These are phyloP conservation scores for Dinocampus coccinellae DNA, from an alignment of 2,888 invertebrate genomes.

Conservation along the genomic window DNA sequence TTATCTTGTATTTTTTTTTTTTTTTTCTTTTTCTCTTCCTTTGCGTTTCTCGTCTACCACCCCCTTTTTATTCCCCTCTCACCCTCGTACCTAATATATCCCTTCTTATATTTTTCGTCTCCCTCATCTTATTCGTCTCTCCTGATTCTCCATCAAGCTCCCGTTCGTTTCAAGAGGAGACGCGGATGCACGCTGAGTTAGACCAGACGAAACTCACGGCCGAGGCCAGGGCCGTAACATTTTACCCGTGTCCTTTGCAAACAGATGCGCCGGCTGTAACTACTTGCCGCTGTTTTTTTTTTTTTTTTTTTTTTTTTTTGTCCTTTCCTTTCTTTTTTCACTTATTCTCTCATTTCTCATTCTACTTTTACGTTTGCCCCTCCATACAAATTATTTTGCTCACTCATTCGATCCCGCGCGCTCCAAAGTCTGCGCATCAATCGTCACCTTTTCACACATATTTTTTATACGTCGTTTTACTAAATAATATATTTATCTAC, in stretches of 20 bases:
- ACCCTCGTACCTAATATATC: background rate
- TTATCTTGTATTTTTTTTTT: background rate
- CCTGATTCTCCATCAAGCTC: background rate
- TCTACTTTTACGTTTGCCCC: background rate
- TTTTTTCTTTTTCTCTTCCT: background rate
- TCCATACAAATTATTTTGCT: background rate
- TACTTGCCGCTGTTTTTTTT: background rate
- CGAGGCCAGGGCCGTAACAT: slow-evolving; percentile 45
- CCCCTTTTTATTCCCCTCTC: slow-evolving; percentile 32
- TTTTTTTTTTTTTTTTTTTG: background rate
- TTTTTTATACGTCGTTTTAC: background rate
- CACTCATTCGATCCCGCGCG: background rate
- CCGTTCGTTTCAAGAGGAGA: slow-evolving; percentile 37
- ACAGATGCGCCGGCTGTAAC: slow-evolving; percentile 20
- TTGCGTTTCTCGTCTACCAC: slow-evolving; percentile 21
- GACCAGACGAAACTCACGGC: slow-evolving; percentile 39
- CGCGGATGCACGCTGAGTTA: slow-evolving; percentile 38
- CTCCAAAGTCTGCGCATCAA: background rate
- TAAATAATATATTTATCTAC: background rate
- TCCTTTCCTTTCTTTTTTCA: background rate
- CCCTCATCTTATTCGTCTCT: slow-evolving; percentile 4
- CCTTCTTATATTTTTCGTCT: slow-evolving; percentile 3
- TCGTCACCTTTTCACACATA: background rate
- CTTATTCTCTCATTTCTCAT: background rate
- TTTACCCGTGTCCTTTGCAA: background rate